Base-by-base conservation (phyloP, 2,888 invertebrate genomes). In the Amphipyra berbera region DNA sequence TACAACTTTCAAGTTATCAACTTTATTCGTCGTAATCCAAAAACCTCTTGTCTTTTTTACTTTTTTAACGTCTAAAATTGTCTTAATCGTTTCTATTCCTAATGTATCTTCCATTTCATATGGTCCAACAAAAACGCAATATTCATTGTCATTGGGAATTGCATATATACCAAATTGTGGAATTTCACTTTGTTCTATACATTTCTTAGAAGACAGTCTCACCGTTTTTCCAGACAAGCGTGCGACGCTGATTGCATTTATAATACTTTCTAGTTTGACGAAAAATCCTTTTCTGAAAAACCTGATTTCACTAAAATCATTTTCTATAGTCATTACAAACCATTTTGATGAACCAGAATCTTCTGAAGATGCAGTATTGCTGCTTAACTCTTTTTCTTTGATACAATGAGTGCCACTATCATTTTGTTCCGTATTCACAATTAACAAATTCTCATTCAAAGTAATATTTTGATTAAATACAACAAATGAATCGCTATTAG, bases 241-340 rank as follows among this genome's bases (percentile, higher is more conserved):
- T 8, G 96, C 95, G 44, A 95, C 91, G 65, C 89, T 86, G 37
- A 95, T 92, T 35, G 95, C 92, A 66, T 90, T 91, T 46, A 93
- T 76, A 70, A 96, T 89, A 78, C 95, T 94, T 60, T 93, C 95
- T 79, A 91, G 87, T 83, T 95, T 95, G 0, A 96, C 95, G 58
- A 95, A 95, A 79, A 95, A 95, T 0, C 95, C 92, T 78, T 89
- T 93, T 45, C 88, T 90, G 61, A 86, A 88, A 78, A 96, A 95
- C 55, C 92, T 88, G 49, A 96, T 89, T 81, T 95, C 95, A 14
- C 83, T 86, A 81, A 96, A 96, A 82, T 95, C 95, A 60, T 95
- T 90, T 86, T 95, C 95, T 42, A 96, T 72, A 45, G 88, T 94
- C 87, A 96, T 92, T 63, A 96, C 88, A 75, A 95, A 95, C 96